Conservation (phyloP, 2,797 vertebrate genomes). For the Sebastes trivittatus region DNA sequence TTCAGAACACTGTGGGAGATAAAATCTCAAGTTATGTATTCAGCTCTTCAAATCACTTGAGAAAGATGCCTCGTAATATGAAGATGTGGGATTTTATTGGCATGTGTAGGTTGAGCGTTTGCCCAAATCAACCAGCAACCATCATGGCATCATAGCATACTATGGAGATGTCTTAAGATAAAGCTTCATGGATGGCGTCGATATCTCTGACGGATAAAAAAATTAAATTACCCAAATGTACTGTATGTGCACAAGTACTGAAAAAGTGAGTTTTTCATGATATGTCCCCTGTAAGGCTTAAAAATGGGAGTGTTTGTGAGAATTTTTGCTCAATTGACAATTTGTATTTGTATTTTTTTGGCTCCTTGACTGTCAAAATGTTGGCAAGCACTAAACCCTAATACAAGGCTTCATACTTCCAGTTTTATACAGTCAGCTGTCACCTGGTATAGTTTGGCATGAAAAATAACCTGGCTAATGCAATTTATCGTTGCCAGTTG, state of each 20-base stretch:
- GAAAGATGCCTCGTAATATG: neutral
- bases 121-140: too few species aligned
- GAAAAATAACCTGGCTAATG: constrained; percentile 8
- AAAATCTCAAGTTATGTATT: too few species aligned
- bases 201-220: neutral
- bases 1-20: neutral
- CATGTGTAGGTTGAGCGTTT: too few species aligned
- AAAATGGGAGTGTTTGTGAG: neutral
- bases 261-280: too few species aligned
- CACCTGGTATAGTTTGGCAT: neutral
- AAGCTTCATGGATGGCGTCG: neutral
- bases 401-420: neutral
- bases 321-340: neutral
- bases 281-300: too few species aligned
- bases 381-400: neutral
- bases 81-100: neutral
- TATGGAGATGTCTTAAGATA: neutral
- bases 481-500: neutral
- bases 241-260: too few species aligned
- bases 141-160: neutral
- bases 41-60: neutral
- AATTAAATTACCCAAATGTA: neutral
- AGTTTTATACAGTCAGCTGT: neutral
- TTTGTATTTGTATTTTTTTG: constrained; percentile 1
- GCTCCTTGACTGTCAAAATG: neutral